Conservation (phyloP, 92 coral and sea anemone species). For the Pocillopora meandrina region DNA sequence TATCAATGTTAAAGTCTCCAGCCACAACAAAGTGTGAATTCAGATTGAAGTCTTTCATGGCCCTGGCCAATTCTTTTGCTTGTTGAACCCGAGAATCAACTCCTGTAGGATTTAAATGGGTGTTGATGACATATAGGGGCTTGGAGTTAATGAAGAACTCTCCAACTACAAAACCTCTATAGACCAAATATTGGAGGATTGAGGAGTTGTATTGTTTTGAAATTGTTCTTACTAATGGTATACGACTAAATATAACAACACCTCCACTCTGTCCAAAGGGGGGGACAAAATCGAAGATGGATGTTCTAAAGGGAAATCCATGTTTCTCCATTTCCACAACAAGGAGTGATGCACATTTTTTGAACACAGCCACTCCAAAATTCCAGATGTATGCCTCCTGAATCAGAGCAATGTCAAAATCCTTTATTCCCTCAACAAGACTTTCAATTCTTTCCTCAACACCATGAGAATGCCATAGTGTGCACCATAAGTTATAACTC, state of each 20-base stretch:
- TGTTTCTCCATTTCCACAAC: slow-evolving; percentile 57
- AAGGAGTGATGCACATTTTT: slow-evolving; percentile 58
- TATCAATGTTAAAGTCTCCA: slow-evolving; percentile 81
- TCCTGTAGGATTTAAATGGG: slow-evolving; percentile 70
- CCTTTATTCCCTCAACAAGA: slow-evolving; percentile 63
- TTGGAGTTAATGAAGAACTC: slow-evolving; percentile 40
- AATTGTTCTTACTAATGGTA: slow-evolving; percentile 47
- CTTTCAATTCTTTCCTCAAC: slow-evolving; percentile 55
- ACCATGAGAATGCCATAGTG: slow-evolving; percentile 27
- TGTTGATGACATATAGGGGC: slow-evolving; percentile 52
- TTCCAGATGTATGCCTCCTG: slow-evolving; percentile 76
- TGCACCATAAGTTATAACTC: slow-evolving; percentile 75
- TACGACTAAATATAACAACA: slow-evolving; percentile 72
- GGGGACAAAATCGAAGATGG: slow-evolving; percentile 58
- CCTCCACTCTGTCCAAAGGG: slow-evolving; percentile 71
- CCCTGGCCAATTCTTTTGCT: slow-evolving; percentile 45
- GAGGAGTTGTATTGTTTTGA: slow-evolving; percentile 46
- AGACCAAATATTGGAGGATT: slow-evolving; percentile 38
- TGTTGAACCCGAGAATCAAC: slow-evolving; percentile 50
- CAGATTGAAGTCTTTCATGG: slow-evolving; percentile 21
- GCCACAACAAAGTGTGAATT: slow-evolving; percentile 61
- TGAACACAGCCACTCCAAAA: slow-evolving; percentile 61
- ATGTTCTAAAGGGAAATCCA: slow-evolving; percentile 64
- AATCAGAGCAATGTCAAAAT: slow-evolving; percentile 62
- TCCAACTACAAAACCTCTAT: slow-evolving; percentile 72